phyloP scores from a whole-genome alignment of 2,888 invertebrate genomes.

The Craniophora ligustri region DNA sequence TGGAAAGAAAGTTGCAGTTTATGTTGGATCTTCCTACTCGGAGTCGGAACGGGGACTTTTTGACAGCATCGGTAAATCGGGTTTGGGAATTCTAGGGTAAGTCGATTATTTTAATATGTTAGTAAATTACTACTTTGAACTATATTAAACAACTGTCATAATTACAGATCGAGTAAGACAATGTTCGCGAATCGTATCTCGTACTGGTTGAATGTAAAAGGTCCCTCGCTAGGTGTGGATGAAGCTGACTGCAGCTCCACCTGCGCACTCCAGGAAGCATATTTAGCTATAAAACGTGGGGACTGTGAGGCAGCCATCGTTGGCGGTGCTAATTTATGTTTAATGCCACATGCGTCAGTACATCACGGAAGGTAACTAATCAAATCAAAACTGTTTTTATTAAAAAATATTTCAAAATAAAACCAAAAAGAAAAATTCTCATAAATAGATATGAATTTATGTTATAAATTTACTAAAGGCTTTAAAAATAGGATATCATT shows the following conservation, averaged over 20 bases:
- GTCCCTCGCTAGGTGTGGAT: conserved; percentile 64
- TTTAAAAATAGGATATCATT: too few species aligned
- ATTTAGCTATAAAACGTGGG: conserved; percentile 57
- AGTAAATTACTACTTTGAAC: not conserved
- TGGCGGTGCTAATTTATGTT: conserved; percentile 73
- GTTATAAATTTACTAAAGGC: too few species aligned
- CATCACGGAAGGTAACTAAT: conserved; percentile 31
- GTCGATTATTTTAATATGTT: not conserved
- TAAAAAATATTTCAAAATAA: too few species aligned
- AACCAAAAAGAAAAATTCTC: too few species aligned
- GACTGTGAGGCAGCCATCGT: conserved; percentile 84
- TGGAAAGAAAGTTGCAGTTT: not conserved
- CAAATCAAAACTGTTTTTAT: too few species aligned
- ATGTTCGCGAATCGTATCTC: conserved; percentile 71
- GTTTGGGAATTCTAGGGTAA: not conserved
- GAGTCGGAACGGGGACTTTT: not conserved
- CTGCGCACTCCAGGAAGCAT: conserved; percentile 61
- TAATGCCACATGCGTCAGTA: conserved; percentile 72
- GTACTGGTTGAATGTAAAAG: conserved; percentile 65
- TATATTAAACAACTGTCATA: not conserved
- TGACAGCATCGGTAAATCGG: not conserved
- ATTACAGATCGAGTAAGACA: conserved; percentile 8
- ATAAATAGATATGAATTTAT: too few species aligned
- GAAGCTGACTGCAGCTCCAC: conserved; percentile 58
- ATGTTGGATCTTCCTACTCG: not conserved